Conservation (phyloP, 2,888 invertebrate species). For the Ophion obscuratus region DNA sequence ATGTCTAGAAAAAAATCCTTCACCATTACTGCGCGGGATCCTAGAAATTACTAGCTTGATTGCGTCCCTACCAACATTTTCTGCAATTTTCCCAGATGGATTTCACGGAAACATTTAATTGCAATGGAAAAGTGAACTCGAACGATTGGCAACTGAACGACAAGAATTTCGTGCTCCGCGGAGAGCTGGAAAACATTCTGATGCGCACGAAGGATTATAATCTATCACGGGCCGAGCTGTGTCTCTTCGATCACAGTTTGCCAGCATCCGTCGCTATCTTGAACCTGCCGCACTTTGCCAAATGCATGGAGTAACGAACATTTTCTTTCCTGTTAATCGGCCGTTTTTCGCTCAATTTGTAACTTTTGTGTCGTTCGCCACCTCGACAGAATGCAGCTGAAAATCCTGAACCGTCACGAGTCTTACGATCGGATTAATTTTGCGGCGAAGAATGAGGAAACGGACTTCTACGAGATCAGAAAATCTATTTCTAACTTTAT, state of each 20-base stretch:
- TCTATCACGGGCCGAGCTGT: constrained; percentile 59
- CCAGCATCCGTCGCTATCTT: constrained; percentile 75
- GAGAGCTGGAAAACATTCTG: constrained; percentile 75
- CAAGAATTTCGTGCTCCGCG: constrained; percentile 69
- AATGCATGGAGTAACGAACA: constrained; percentile 75
- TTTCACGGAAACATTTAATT: constrained; percentile 73
- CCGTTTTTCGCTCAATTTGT: not conserved
- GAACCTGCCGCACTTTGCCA: constrained; percentile 76
- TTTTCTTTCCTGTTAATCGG: not conserved
- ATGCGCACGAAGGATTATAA: constrained; percentile 64
- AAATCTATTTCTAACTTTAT: constrained; percentile 75
- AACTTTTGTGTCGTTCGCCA: not conserved
- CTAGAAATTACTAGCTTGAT: not conserved
- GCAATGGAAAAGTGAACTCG: constrained; percentile 75
- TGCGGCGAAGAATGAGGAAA: constrained; percentile 51
- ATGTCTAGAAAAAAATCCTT: not conserved
- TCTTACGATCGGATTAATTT: constrained; percentile 59
- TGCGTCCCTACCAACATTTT: not conserved
- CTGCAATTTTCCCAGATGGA: constrained; percentile 70
- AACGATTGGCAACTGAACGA: constrained; percentile 77
- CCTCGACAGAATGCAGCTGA: constrained; percentile 74
- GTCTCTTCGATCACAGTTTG: constrained; percentile 73
- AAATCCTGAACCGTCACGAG: constrained; percentile 74
- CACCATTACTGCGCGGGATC: not conserved
- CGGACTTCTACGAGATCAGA: constrained; percentile 74